These are phyloP conservation scores for Lithophane leautieri DNA, from an alignment of 2,888 invertebrate genomes.

Conservation along the genomic window DNA sequence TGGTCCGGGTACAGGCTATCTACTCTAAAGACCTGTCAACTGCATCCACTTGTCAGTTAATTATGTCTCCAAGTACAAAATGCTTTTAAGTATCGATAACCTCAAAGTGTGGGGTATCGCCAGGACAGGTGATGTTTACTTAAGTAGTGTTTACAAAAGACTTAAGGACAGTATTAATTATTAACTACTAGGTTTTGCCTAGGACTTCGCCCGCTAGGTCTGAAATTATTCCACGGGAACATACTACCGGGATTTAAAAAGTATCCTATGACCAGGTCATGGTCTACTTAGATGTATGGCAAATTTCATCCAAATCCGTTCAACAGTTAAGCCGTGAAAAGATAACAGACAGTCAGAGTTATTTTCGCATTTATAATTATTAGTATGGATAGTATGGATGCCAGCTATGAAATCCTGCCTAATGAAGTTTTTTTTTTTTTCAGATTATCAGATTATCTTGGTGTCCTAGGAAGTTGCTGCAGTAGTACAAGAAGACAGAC, in stretches of 20 bases:
- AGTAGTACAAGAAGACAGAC: neutral
- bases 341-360: neutral
- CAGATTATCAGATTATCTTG: no score
- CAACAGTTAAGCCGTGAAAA: no score
- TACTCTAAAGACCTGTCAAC: constrained; percentile 25
- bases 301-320: neutral
- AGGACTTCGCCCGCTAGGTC: neutral
- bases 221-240: neutral
- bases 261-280: neutral
- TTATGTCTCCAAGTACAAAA: constrained; percentile 41
- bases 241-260: neutral
- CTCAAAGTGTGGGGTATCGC: constrained; percentile 48
- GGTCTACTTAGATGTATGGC: neutral
- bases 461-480: neutral
- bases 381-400: no score
- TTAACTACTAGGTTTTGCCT: neutral
- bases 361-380: neutral
- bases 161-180: neutral
- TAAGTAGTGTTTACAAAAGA: constrained; percentile 13
- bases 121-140: constrained; percentile 31
- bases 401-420: no score
- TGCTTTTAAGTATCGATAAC: constrained; percentile 57
- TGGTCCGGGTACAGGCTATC: constrained; percentile 21
- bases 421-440: neutral
- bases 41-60: constrained; percentile 31